These are phyloP conservation scores for Bibio marci DNA, from an alignment of 2,888 invertebrate genomes.

Conservation along the genomic window DNA sequence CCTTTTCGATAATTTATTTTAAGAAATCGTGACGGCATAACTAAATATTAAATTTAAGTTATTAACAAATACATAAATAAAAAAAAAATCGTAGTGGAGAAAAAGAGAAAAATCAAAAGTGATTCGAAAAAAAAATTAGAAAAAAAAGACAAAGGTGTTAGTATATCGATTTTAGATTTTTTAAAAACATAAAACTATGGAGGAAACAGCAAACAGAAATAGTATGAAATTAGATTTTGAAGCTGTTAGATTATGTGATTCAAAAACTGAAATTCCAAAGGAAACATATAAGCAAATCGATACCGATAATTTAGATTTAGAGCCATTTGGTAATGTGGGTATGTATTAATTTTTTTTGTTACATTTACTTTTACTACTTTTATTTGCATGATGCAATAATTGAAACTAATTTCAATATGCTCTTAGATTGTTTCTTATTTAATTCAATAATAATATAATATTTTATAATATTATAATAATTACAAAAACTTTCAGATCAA, in stretches of 20 bases:
- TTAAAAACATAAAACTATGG: constrained; percentile 2
- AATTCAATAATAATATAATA: no score
- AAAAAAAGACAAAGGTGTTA: constrained; percentile 1
- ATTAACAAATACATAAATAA: neutral
- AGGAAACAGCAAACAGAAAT: constrained; percentile 9
- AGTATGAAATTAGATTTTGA: constrained; percentile 15
- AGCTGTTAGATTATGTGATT: constrained; percentile 5
- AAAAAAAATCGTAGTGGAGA: neutral
- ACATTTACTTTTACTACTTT: no score
- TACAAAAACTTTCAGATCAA: no score
- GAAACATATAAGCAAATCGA: constrained; percentile 38
- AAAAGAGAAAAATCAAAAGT: neutral
- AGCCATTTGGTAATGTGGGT: neutral
- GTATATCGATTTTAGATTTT: neutral
- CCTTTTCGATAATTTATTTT: no score
- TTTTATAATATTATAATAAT: no score
- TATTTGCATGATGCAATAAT: no score
- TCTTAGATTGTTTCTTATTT: no score
- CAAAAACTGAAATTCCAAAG: constrained; percentile 13
- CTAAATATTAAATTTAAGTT: no score
- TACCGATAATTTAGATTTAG: constrained; percentile 1
- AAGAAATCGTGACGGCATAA: no score
- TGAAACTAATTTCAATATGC: no score
- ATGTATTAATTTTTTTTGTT: no score
- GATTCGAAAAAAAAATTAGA: neutral